Evolutionary conservation across 1,140 invertebrate species (phyloP), one percentile per base, ranked within the genome.

Genomic region (Berghia stephanieae): DNA sequence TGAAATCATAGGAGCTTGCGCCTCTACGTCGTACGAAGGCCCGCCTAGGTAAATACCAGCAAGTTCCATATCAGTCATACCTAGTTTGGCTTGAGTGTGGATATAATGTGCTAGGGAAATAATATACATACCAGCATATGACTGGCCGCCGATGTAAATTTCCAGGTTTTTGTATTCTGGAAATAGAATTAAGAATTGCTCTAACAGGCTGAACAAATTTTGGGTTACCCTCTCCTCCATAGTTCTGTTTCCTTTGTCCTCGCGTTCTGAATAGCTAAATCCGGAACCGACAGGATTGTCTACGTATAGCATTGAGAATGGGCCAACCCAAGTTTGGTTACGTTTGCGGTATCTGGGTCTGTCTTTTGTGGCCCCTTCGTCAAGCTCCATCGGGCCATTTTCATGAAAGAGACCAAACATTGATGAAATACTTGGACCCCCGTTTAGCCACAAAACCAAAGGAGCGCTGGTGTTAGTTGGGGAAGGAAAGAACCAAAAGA

Each of bases 401-500:
- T 96, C 94, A 0, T 91, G 90, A 78, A 96, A 95, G 0, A 96
- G 87, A 0, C 94, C 95, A 81, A 92, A 94, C 31, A 96, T 86
- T 0, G 94, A 95, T 0, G 93, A 92, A 8, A 92, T 92, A 0
- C 95, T 95, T 1, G 95, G 95, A 18, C 94, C 90, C 63, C 94
- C 95, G 90, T 96, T 94, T 0, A 96, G 91, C 95, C 95, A 96
- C 13, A 96, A 85, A 13, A 95, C 89, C 77, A 95, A 91, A 1
- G 95, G 94, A 18, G 84, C 82, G 1, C 3, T 27, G 49, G 49
- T 2, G 13, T 36, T 55, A 24, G 4, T 10, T 18, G 90, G 84
- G 0, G 94, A 93, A 1, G 94, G 94, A 86, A 96, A 96, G 82
- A 94, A 96, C 95, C 95, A 96, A 86, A 96, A 95, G 89, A 95